phyloP scores from a whole-genome alignment of 2,797 vertebrate species.

The Anniella stebbinsi region DNA sequence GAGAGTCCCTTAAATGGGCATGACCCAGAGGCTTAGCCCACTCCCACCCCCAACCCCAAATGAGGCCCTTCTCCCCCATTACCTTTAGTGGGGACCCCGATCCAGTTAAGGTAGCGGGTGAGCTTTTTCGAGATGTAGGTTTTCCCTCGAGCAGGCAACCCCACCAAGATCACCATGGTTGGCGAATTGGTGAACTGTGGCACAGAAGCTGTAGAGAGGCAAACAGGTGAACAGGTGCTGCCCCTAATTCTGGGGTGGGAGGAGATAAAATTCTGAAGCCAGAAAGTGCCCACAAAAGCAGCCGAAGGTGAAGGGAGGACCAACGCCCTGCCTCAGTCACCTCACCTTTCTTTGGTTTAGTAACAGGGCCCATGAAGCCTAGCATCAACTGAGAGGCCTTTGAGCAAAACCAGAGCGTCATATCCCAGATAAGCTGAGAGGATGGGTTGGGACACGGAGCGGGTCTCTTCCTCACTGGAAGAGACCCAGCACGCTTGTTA shows the following conservation, averaged over 20 bases:
- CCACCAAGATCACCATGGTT: conserved; percentile 94
- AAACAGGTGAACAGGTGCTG: neutral
- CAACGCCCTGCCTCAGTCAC: neutral
- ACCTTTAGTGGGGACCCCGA: conserved; percentile 92
- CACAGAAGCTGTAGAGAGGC: conserved; percentile 82
- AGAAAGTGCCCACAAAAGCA: neutral
- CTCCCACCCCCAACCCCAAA: neutral
- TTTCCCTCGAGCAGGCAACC: conserved; percentile 91
- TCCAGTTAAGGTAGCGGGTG: conserved; percentile 94
- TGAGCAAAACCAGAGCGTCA: neutral
- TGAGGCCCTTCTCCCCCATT: neutral
- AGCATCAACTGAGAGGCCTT: neutral
- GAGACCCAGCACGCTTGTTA: neutral
- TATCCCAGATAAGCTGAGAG: neutral
- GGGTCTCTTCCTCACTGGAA: neutral
- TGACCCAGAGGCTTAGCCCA: neutral
- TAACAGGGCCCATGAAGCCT: neutral
- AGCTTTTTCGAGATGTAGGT: conserved; percentile 97
- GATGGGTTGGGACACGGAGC: neutral
- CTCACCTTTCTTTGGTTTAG: neutral
- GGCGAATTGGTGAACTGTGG: conserved; percentile 95
- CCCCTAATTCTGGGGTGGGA: conserved; percentile 64
- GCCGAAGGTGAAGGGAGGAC: neutral
- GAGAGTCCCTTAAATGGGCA: neutral
- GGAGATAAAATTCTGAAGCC: conserved; percentile 57